Evolutionary conservation across 2,888 invertebrate genomes (phyloP).

Genomic region (Ophion ventricosus): DNA sequence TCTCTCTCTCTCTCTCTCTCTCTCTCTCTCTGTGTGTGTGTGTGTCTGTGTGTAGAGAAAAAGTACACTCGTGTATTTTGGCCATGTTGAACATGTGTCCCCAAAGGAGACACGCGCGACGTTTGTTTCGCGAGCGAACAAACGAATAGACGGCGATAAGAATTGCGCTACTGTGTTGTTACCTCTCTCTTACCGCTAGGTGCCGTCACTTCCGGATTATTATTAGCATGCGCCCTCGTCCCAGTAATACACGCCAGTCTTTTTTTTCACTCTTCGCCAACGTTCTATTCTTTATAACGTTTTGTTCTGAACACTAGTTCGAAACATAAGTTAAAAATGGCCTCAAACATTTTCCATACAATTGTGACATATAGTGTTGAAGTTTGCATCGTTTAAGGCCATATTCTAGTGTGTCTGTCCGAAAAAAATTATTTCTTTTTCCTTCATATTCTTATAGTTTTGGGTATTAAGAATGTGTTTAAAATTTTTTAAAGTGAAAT

Average conservation of each 20-base stretch:
- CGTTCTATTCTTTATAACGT: background rate
- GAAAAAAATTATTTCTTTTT: no score
- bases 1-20: no score
- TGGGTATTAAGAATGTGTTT: no score
- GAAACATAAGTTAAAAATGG: constrained; percentile 1
- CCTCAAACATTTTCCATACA: background rate
- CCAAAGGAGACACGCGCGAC: constrained; percentile 27
- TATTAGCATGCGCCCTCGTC: constrained; percentile 51
- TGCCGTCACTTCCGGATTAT: constrained; percentile 55
- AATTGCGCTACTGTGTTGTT: constrained; percentile 45
- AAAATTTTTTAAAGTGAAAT: no score
- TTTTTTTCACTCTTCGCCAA: constrained; percentile 49
- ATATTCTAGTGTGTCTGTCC: no score
- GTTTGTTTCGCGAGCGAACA: no score
- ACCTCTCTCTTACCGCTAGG: constrained; percentile 11
- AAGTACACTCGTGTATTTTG: constrained; percentile 43
- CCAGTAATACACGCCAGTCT: constrained; percentile 21
- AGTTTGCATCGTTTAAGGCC: no score
- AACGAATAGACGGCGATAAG: constrained; percentile 54
- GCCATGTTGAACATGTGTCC: constrained; percentile 50
- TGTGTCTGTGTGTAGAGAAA: no score
- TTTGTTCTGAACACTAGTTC: background rate
- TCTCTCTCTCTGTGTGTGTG: no score
- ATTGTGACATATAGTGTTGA: no score
- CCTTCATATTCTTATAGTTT: no score